Evolutionary conservation across 2,113 vertebrate species (phyloP), one percentile per base, ranked within the genome.

Genomic region (Poicephalus gulielmi): DNA sequence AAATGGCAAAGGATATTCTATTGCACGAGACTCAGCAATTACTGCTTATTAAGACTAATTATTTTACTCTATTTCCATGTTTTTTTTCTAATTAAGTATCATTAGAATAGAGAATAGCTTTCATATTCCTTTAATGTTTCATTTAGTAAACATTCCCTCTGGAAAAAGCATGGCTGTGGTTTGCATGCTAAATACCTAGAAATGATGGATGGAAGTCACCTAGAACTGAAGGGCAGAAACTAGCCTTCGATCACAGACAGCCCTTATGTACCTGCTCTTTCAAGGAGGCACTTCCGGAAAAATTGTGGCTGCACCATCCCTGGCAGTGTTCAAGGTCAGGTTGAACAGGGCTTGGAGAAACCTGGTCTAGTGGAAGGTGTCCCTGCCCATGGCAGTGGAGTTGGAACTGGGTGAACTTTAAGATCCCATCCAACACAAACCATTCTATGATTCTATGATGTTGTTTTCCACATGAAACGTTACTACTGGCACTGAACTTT

Each of bases 21-120:
- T 86, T 92, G 85, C 83, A 93, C 88, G 92, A 92, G 90, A 81
- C 83, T 86, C 86, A 41, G 81, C 69, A 95, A 92, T 96, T 94
- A 81, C 68, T 75, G 64, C 71, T 93, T 93, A 96, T 96, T 93
- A 94, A 90, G 79, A 95, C 80, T 97, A 96, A 96, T 96, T 92
- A 86, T 95, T 96, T 96, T 81, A 78, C 96, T 90, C 86, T 86
- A 92, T 95, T 95, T 97, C 57, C 53, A 78, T 75, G 31, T 13
- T 68, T 95, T 95, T 89, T 91, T 92, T 60, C 46, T 83, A 93
- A 92, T 94, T 92, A 95, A 67, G 35, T 50, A 81, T 86, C 77
- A 95, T 95, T 95, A 95, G 86, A 95, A 75, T 53, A 91, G 39
- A 93, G 50, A 90, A 81, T 86, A 57, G 73, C 77, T 97, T 92